These are phyloP conservation scores for Diachasma alloeum DNA, from an alignment of 1,140 invertebrate species.

Conservation along the genomic window DNA sequence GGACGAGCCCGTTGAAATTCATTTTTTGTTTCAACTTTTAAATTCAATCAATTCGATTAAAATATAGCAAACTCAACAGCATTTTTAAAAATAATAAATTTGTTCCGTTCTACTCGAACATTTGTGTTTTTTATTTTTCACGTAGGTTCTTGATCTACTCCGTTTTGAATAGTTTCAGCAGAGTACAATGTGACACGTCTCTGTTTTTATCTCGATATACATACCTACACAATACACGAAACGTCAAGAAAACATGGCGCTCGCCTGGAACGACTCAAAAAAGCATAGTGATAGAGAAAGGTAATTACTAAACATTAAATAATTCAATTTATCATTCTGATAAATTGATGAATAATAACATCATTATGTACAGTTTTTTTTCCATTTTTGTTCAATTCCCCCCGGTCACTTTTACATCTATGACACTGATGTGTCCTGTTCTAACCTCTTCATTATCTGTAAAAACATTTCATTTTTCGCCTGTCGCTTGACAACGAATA, in stretches of 20 bases:
- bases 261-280: constrained; percentile 67
- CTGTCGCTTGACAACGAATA: too few relatives aligned
- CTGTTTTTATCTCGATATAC: not conserved
- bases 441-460: not conserved
- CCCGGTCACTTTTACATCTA: not conserved
- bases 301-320: constrained; percentile 42
- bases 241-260: constrained; percentile 45
- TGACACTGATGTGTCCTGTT: too few relatives aligned
- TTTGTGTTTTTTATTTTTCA: not conserved
- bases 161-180: not conserved
- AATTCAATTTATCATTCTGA: not conserved
- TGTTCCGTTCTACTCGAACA: not conserved
- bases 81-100: not conserved
- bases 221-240: too few relatives aligned
- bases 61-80: too few relatives aligned
- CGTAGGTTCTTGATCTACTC: not conserved
- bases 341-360: not conserved
- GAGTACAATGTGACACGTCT: not conserved
- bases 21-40: not conserved
- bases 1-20: constrained; percentile 30
- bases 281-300: constrained; percentile 75
- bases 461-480: not conserved
- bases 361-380: not conserved
- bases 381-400: too few relatives aligned
- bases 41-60: too few relatives aligned